Percentiles rank a stretch among this genome's conserved stretches.
Evolutionary conservation across 1,140 invertebrate genomes (phyloP).

Genomic region (Leptinotarsa defecta): DNA sequence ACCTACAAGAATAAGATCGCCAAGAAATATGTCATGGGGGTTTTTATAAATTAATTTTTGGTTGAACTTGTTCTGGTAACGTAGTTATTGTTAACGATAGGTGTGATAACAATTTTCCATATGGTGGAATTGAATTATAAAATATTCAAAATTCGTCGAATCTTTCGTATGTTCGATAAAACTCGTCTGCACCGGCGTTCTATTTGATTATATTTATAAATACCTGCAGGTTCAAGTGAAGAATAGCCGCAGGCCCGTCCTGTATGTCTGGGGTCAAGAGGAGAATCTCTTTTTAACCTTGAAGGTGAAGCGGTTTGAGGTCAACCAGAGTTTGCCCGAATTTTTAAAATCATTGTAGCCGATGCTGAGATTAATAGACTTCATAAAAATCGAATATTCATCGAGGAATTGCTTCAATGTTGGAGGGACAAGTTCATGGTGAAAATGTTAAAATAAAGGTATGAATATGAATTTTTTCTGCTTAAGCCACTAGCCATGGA

Average conservation of each 20-base stretch:
- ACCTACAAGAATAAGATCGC: too few relatives aligned
- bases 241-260: slow-evolving; percentile 17
- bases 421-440: not conserved
- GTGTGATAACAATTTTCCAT: not conserved
- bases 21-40: too few relatives aligned
- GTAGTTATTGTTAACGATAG: too few relatives aligned
- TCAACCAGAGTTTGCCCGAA: slow-evolving; percentile 24
- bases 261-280: slow-evolving; percentile 29
- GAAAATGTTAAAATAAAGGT: too few relatives aligned
- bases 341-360: slow-evolving; percentile 20
- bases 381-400: slow-evolving; percentile 7
- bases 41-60: too few relatives aligned
- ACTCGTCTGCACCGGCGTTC: not conserved
- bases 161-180: not conserved
- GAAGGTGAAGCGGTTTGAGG: slow-evolving; percentile 27
- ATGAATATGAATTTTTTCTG: too few relatives aligned
- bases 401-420: not conserved
- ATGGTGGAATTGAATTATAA: not conserved
- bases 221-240: slow-evolving; percentile 5
- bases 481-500: too few relatives aligned
- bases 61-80: too few relatives aligned
- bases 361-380: slow-evolving; percentile 8
- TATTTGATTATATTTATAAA: not conserved
- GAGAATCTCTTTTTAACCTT: slow-evolving; percentile 27
- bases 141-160: too few relatives aligned